phyloP scores from a whole-genome alignment of 2,888 invertebrate genomes.

The Apotomis turbidana region DNA sequence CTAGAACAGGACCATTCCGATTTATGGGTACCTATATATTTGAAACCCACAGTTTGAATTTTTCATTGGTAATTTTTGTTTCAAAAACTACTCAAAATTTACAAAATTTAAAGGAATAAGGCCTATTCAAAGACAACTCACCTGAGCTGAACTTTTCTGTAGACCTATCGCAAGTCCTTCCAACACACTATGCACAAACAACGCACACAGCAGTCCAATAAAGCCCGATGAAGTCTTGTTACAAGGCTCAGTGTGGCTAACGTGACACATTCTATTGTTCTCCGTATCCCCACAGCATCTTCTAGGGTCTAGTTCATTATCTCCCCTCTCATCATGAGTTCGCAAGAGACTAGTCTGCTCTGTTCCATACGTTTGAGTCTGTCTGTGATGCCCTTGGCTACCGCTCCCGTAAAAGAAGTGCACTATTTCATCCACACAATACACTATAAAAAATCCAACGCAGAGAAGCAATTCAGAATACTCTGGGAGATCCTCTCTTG shows the following conservation, averaged over 20 bases:
- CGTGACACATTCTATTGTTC: constrained; percentile 84
- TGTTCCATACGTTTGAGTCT: constrained; percentile 54
- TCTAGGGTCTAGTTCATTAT: constrained; percentile 59
- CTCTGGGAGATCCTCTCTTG: constrained; percentile 83
- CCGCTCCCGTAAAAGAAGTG: constrained; percentile 85
- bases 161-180: constrained; percentile 93
- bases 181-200: constrained; percentile 90
- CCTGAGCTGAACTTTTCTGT: constrained; percentile 86
- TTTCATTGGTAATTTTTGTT: too few species aligned
- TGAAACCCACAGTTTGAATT: too few species aligned
- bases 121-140: constrained; percentile 53
- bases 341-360: constrained; percentile 63
- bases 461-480: constrained; percentile 87
- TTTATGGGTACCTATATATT: too few species aligned
- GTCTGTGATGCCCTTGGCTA: constrained; percentile 44
- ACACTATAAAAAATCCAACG: constrained; percentile 88
- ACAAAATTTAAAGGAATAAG: too few species aligned
- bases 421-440: constrained; percentile 88
- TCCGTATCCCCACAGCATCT: constrained; percentile 66
- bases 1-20: too few species aligned
- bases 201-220: constrained; percentile 87
- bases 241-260: constrained; percentile 87
- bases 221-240: constrained; percentile 85
- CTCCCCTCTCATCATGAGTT: constrained; percentile 46
- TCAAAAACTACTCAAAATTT: too few species aligned